Conservation (phyloP, 2,888 invertebrate genomes). For the Malthinus seriepunctatus region DNA sequence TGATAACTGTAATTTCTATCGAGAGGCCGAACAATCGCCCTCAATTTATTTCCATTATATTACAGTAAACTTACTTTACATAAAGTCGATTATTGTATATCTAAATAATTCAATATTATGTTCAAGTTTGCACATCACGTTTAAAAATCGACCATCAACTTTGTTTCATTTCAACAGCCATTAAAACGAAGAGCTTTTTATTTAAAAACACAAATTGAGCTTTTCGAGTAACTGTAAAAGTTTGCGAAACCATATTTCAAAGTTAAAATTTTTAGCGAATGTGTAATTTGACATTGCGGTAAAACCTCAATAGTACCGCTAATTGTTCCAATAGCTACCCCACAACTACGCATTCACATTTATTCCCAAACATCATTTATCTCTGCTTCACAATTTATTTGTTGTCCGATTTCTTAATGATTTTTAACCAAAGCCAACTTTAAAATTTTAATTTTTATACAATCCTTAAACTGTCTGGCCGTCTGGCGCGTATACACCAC, state of each 20-base stretch:
- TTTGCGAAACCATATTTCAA: too few species aligned
- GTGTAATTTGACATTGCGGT: constrained; percentile 25
- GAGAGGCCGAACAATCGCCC: constrained; percentile 24
- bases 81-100: constrained; percentile 15
- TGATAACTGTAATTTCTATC: constrained; percentile 27
- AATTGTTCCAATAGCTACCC: constrained; percentile 44
- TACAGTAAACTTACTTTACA: constrained; percentile 11
- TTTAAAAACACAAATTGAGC: too few species aligned
- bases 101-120: constrained; percentile 1
- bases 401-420: constrained; percentile 21
- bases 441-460: too few species aligned
- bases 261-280: background rate
- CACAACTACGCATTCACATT: constrained; percentile 44
- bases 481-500: too few species aligned
- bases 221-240: too few species aligned
- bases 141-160: constrained; percentile 13
- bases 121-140: constrained; percentile 25
- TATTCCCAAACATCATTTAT: constrained; percentile 49
- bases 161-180: constrained; percentile 2
- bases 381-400: constrained; percentile 38
- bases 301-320: constrained; percentile 47
- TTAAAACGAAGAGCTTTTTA: background rate
- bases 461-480: too few species aligned
- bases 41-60: constrained; percentile 22
- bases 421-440: background rate